Evolutionary conservation across 2,797 vertebrate genomes (phyloP), one percentile per base, ranked within the genome.

Genomic region (Lithobates pipiens): DNA sequence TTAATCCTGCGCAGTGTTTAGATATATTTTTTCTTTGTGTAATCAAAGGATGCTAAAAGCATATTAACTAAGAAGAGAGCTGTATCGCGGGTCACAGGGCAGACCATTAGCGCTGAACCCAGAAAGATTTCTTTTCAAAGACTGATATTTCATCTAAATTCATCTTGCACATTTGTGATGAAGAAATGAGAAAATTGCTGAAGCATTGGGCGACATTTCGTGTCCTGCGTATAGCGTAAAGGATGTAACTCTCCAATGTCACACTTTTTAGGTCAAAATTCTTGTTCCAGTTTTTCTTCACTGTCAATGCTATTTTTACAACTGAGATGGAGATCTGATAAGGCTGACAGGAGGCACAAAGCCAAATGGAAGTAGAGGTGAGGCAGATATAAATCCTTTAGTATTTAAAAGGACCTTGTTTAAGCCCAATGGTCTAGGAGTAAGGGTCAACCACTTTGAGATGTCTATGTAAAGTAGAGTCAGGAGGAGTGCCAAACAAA

Each of bases 51-150:
- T 16, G 25, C 61, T 78, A 44, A 67, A 78, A 78, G 32, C 63
- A 42, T 25, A 67, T 63, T 68, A 78, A 67, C 61, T 39, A 78
- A 78, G 34, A 46, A 18, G 21, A 65, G 39, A 67, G 61, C n/a
- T 42, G 23, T 44, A 61, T 5, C 0, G 57, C 16, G 63, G 76
- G 76, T 68, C 61, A 78, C n/a, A 27, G 63, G 36, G 23, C 76
- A 44, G 13, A 9, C 76, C 76, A 68, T 68, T 78, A 78, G 15
- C 76, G n/a, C 25, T 44, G 23, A 78, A 46, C 18, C 18, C 16
- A 76, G 15, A 54, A 42, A 54, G 1, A n/a, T 50, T 46, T 16
- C 50, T 61, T 54, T 76, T 46, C 44, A 32, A 23, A 32, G 67
- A 34, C 32, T 32, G 67, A 7, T 21, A 61, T 61, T 61, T 61